phyloP scores from a whole-genome alignment of 1,140 invertebrate genomes.

The Drosophila subobscura region DNA sequence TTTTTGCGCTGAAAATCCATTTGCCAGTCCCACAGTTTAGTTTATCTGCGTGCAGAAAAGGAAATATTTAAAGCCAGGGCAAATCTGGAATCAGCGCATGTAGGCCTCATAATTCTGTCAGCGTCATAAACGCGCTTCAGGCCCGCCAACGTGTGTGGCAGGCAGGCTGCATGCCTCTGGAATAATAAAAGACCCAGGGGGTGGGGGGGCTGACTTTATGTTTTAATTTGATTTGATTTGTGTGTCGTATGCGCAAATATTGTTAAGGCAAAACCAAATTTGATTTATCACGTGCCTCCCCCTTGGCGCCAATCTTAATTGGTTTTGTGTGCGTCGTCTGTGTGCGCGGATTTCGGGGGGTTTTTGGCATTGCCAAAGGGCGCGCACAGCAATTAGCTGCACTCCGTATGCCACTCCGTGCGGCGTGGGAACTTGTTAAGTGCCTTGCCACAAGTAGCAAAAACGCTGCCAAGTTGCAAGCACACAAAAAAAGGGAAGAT shows the following conservation, averaged over 20 bases:
- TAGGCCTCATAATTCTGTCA: slow-evolving; percentile 82
- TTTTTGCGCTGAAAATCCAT: slow-evolving; percentile 76
- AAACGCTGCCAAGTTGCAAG: slow-evolving; percentile 47
- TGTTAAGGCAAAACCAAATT: slow-evolving; percentile 81
- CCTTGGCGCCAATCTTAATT: slow-evolving; percentile 58
- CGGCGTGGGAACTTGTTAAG: slow-evolving; percentile 59
- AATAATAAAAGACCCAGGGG: slow-evolving; percentile 72
- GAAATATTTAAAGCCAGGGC: slow-evolving; percentile 78
- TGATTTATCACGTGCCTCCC: slow-evolving; percentile 67
- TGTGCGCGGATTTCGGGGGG: slow-evolving; percentile 34
- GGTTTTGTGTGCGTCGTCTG: slow-evolving; percentile 54
- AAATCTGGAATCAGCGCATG: slow-evolving; percentile 80
- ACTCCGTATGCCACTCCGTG: slow-evolving; percentile 44
- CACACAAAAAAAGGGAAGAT: neutral
- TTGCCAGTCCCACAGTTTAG: slow-evolving; percentile 73
- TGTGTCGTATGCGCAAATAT: slow-evolving; percentile 79
- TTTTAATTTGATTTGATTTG: slow-evolving; percentile 83
- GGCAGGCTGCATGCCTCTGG: slow-evolving; percentile 63
- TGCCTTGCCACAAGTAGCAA: slow-evolving; percentile 57
- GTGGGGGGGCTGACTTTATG: slow-evolving; percentile 57
- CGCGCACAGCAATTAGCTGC: slow-evolving; percentile 69
- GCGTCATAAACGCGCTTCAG: slow-evolving; percentile 80
- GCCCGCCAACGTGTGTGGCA: slow-evolving; percentile 70
- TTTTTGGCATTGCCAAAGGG: slow-evolving; percentile 12
- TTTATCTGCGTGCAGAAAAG: slow-evolving; percentile 77